Base-by-base conservation (phyloP, 2,888 invertebrate genomes). In the Osmoderma eremita region DNA sequence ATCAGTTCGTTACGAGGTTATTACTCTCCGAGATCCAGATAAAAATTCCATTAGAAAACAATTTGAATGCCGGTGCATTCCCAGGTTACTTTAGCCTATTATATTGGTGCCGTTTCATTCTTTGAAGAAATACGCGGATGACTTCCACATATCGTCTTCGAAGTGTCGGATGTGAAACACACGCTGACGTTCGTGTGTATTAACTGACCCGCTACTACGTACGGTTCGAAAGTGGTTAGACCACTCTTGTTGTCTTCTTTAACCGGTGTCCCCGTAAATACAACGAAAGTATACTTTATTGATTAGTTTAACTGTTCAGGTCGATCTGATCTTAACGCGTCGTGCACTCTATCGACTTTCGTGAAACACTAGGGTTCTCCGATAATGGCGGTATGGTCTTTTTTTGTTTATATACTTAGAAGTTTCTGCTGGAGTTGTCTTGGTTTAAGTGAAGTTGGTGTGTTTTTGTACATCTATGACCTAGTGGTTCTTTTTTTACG, bases 151-250 rank as follows among this genome's bases (percentile, higher is more conserved):
- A 45, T 61, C 45, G 45, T 61, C 30, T 18, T 45, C 45, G 15
- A 30, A 30, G 45, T 48, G 58, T 61, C 45, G 58, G 17, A 41
- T 30, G 53, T 17, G 58, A 18, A 48, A 15, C 36, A 13, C 10
- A 18, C 22, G 20, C 41, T 42, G 56, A 41, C 20, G 41, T 17
- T 56, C 41, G 2, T 22, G 39, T 22, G 42, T 39, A 64, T 51
- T 64, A 64, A 53, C 63, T 39, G 45, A 51, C 41, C 38, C 17
- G 48, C 49, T 39, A 48, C 30, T 45, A 45, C 42, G n/a, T 36
- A 48, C 58, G 53, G 63, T 72, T 70, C 63, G 70, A 72, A 72
- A 72, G 72, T 72, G 68, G 70, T 67, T 62, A 50, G 67, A 70
- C 72, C 67, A 70, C 69, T 72, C 67, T 72, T 69, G 69, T 70